phyloP scores from a whole-genome alignment of 2,113 vertebrate species.

The Cinclus cinclus region DNA sequence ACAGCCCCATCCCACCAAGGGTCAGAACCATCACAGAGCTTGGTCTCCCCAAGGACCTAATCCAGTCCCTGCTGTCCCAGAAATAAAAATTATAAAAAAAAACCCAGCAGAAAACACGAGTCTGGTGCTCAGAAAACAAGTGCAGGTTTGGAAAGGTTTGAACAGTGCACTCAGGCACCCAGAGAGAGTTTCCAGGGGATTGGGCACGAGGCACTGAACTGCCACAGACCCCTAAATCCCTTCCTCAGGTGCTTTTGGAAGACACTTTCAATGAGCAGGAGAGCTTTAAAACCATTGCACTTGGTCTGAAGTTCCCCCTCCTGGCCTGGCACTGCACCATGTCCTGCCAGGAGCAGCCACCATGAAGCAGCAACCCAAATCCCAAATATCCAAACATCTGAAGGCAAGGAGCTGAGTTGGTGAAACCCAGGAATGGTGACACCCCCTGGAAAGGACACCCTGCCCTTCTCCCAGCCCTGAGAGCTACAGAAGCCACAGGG shows the following conservation, averaged over 20 bases:
- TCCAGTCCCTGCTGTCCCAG: background rate
- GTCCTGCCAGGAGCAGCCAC: background rate
- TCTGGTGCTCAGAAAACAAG: background rate
- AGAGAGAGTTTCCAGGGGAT: background rate
- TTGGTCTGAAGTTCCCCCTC: background rate
- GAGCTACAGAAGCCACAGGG: background rate
- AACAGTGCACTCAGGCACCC: background rate
- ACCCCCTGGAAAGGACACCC: background rate
- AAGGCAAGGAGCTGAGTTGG: background rate
- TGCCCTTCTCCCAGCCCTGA: background rate
- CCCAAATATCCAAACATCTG: conserved; percentile 2
- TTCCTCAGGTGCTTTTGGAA: background rate
- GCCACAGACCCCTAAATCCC: background rate
- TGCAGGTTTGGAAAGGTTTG: background rate
- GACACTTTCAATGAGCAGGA: background rate
- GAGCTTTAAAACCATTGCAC: background rate
- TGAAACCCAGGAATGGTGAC: background rate
- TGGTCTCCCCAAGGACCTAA: background rate
- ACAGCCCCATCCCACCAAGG: background rate
- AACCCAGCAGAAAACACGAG: background rate
- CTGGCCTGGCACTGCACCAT: background rate
- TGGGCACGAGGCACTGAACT: background rate
- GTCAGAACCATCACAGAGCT: background rate
- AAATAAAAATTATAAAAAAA: background rate
- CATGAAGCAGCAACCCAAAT: background rate